A percentile compares a stretch with the other conserved stretches of the same genome.
phyloP scores from a whole-genome alignment of 2,113 vertebrate species.

The Toxotes jaculatrix region DNA sequence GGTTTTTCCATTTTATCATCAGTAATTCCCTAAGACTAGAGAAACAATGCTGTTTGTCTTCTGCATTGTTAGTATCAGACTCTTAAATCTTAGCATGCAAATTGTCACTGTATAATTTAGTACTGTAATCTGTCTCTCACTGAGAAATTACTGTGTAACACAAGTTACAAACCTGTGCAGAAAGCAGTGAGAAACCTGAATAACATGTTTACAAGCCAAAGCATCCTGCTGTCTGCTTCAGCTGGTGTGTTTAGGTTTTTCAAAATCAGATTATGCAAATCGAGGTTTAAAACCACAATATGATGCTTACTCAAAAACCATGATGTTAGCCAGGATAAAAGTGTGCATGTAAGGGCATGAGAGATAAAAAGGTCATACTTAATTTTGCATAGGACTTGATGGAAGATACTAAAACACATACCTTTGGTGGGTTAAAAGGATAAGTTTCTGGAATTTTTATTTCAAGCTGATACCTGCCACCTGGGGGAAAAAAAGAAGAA shows the following conservation, averaged over 20 bases:
- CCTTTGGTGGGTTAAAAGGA: slow-evolving; percentile 99
- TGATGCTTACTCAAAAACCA: not conserved
- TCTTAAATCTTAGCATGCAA: not conserved
- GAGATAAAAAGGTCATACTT: not conserved
- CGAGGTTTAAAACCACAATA: not conserved
- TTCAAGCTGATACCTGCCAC: slow-evolving; percentile 97
- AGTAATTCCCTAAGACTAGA: not conserved
- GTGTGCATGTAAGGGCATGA: not conserved
- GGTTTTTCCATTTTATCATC: not conserved
- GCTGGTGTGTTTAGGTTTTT: not conserved
- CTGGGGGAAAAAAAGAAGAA: slow-evolving; percentile 75
- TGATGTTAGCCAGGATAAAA: not conserved
- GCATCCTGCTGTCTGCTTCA: not conserved
- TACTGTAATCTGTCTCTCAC: not conserved
- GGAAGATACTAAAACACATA: slow-evolving; percentile 66
- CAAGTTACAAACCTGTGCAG: not conserved
- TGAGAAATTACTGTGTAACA: not conserved
- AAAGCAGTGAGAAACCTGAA: not conserved
- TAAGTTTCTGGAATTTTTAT: slow-evolving; percentile 99
- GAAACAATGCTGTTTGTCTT: not conserved
- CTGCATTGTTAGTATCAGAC: not conserved
- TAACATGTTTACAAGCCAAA: not conserved
- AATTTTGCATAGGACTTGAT: not conserved
- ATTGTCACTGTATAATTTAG: not conserved
- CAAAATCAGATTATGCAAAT: not conserved